Evolutionary conservation across 1,140 invertebrate genomes (phyloP).

Genomic region (Archivesica marissinica): DNA sequence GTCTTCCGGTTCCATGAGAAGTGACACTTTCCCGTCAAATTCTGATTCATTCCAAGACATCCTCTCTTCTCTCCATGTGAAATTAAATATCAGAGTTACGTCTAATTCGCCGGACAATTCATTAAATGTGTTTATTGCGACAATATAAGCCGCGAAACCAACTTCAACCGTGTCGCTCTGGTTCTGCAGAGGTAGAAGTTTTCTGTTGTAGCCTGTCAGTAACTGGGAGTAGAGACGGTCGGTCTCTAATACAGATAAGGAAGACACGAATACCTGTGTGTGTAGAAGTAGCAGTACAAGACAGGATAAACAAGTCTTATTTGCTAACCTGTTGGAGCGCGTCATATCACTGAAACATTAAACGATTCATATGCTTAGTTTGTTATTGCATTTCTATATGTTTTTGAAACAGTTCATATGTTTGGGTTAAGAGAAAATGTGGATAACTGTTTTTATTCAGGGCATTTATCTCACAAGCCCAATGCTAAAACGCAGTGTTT

Average conservation of each 20-base stretch:
- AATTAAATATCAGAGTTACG: background rate
- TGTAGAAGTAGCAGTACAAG: background rate
- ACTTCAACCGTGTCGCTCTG: background rate
- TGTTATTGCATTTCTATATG: no score
- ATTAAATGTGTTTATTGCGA: slow-evolving; percentile 25
- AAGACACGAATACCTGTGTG: background rate
- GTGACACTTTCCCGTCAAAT: background rate
- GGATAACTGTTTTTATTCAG: no score
- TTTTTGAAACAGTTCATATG: no score
- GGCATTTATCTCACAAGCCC: no score
- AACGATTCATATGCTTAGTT: no score
- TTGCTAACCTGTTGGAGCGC: no score
- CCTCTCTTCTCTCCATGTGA: slow-evolving; percentile 31
- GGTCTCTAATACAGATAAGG: background rate
- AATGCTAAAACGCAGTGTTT: no score
- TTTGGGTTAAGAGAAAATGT: no score
- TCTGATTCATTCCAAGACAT: slow-evolving; percentile 4
- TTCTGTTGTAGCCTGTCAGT: slow-evolving; percentile 11
- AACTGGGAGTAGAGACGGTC: background rate
- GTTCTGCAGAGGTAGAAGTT: background rate
- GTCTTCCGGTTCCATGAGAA: slow-evolving; percentile 12
- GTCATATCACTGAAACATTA: no score
- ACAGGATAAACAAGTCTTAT: no score
- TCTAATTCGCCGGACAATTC: slow-evolving; percentile 37
- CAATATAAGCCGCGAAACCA: background rate